Conservation (phyloP, 2,113 vertebrate genomes). For the western clawed frog (Xenopus tropicalis) region UCB_Xtro_10.0 CM004452.2:45041501-45042000, state of each 20-base stretch:
- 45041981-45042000: too few species aligned
- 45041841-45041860: too few species aligned
- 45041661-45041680: background rate
- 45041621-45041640: background rate
- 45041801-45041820: too few species aligned
- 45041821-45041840: too few species aligned
- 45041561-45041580: too few species aligned
- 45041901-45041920: too few species aligned
- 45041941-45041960: too few species aligned
- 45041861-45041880: too few species aligned
- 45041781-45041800: background rate
- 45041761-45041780: constrained; percentile 53
- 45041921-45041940: too few species aligned
- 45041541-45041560: too few species aligned
- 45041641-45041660: background rate
- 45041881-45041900: too few species aligned
- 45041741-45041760: constrained; percentile 53
- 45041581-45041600: background rate
- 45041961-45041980: too few species aligned
- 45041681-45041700: constrained; percentile 21
- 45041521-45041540: background rate
- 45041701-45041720: constrained; percentile 17
- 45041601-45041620: constrained; percentile 9
- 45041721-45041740: constrained; percentile 81
- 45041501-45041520: background rate